phyloP scores from a whole-genome alignment of 2,797 vertebrate genomes.

The Knipowitschia caucasica region DNA sequence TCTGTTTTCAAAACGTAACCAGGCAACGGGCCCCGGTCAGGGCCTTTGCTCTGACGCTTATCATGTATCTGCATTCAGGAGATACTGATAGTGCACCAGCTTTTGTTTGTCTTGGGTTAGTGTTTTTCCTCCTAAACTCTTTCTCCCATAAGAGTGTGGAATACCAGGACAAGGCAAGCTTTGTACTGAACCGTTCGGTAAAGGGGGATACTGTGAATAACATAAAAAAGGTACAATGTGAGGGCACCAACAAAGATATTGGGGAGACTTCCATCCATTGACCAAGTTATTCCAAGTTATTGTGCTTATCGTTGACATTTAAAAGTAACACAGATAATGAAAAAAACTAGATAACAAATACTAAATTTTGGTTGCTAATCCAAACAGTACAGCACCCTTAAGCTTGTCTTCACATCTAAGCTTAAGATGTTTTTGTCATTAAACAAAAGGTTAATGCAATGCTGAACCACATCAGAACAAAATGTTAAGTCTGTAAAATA shows the following conservation, averaged over 20 bases:
- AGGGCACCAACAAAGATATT: no score
- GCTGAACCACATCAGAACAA: conserved; percentile 29
- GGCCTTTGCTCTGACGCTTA: conserved; percentile 57
- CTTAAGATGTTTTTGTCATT: conserved; percentile 39
- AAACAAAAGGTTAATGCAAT: conserved; percentile 27
- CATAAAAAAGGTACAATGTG: neutral
- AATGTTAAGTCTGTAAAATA: conserved; percentile 44
- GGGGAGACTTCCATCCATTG: no score
- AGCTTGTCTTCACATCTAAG: no score
- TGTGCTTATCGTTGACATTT: no score
- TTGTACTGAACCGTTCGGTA: neutral
- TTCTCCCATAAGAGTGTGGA: conserved; percentile 21
- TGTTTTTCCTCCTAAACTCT: conserved; percentile 26
- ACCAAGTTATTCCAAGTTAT: no score
- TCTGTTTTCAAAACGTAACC: conserved; percentile 73
- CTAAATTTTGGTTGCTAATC: no score
- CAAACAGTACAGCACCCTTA: no score
- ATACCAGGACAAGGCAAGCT: conserved; percentile 6
- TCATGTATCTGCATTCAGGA: conserved; percentile 64
- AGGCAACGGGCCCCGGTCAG: conserved; percentile 66
- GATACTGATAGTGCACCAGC: conserved; percentile 32
- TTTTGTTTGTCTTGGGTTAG: conserved; percentile 39
- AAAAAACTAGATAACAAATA: no score
- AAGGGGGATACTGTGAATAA: neutral
- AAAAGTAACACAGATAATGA: no score